Evolutionary conservation across 2,888 invertebrate species (phyloP), one percentile per base, ranked within the genome.

Genomic region (Pecten maximus): DNA sequence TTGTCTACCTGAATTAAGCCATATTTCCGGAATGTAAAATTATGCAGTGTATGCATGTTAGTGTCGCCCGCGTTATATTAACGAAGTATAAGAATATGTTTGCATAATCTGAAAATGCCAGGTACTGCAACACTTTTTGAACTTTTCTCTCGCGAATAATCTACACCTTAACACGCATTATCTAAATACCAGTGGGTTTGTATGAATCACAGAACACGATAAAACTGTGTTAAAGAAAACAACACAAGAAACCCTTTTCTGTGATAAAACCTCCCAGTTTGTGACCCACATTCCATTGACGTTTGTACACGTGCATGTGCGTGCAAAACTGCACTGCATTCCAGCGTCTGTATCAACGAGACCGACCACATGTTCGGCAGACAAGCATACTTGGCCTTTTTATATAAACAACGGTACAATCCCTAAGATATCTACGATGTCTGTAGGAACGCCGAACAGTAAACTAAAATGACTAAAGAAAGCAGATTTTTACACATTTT

Each of bases 241-340:
- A 2, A 60, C n/a, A 74, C 35, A 74, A 35, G 10, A 35, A 28
- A 28, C 28, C 6, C 28, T 35, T 28, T 74, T 35, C 74, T 35
- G 28, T 74, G 74, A 74, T 74, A 74, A n/a, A 74, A 74, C 35
- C 74, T 74, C 74, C 74, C 74, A 35, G 74, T 35, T 74, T 74
- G 35, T 74, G 74, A 74, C 74, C 74, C 74, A 74, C 74, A 74
- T 74, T 74, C 74, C 35, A 35, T 6, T 28, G 74, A 74, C 28
- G 28, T 74, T 74, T 74, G 28, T 74, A 74, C 74, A 74, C 74
- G 74, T 74, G 74, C 74, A 74, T 74, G 74, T 74, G 74, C 74
- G 74, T 35, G 35, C 28, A 74, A 74, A 35, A 28, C 35, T 74
- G 74, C 74, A 74, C 35, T 35, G 35, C 74, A 74, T 74, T 74